Evolutionary conservation across 1,140 invertebrate genomes (phyloP), one percentile per base, ranked within the genome.

Genomic region (Pseudomyrmex gracilis): DNA sequence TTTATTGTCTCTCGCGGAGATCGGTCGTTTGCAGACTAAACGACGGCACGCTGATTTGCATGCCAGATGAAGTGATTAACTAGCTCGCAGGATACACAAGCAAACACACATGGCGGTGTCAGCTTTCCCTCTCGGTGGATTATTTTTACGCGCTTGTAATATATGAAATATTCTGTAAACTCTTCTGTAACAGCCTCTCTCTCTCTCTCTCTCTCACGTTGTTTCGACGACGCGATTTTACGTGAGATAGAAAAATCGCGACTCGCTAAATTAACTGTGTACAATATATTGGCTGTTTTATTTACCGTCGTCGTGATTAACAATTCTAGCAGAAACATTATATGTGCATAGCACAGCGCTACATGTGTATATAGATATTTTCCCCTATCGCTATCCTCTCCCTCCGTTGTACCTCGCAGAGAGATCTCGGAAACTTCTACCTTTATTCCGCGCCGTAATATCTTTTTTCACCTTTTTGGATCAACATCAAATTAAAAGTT

Each of bases 401-500:
- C 1, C 34, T 34, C 34, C 34, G 34, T 7, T 34, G n/a, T n/a
- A 34, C 0, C 5, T 34, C 34, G 7, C 34, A 5, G 5, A 34
- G 34, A 34, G 4, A 43, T 24, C 10, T 43, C 60, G 22, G 24
- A 17, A 47, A 76, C 34, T 13, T 55, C 51, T 74, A 63, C 15
- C 13, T 55, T 63, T 74, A 63, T 15, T 34, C 45, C 66, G 15
- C 24, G 15, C 24, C 34, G n/a, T 77, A 66, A 74, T 66, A 66
- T 15, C 55, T 76, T 55, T 55, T 34, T 34, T 5, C 34, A 34
- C 34, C n/a, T 1, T 13, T 47, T 55, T 66, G 43, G 49, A 66
- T 77, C 73, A 66, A 66, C 61, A 53, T 55, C 47, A 77, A 77
- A 77, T 66, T 66, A 53, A 24, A 66, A 66, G 61, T 63, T 55